These are phyloP conservation scores for Oreochromis mossambicus DNA, from an alignment of 2,797 vertebrate genomes.

Conservation along the genomic window DNA sequence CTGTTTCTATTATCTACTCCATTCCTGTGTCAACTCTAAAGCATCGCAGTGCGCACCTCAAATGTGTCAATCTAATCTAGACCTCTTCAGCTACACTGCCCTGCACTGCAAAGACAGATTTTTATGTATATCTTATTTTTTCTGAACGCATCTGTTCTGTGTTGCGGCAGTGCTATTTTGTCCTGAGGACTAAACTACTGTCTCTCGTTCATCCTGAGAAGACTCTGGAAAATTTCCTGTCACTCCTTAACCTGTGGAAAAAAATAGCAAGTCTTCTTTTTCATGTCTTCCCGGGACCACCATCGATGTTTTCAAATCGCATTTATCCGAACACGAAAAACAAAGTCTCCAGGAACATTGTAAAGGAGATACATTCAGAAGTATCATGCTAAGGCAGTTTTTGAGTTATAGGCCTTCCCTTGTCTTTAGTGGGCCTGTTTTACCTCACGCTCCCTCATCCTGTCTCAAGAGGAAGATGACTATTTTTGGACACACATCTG, in stretches of 20 bases:
- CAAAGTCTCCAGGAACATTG: not conserved
- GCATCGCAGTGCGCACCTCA: conserved; percentile 19
- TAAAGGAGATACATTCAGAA: conserved; percentile 54
- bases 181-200: conserved; percentile 51
- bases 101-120: conserved; percentile 6
- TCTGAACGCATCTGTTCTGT: not conserved
- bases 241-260: conserved; percentile 72
- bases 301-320: not conserved
- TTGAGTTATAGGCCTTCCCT: not conserved
- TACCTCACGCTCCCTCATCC: not conserved
- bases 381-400: conserved; percentile 62
- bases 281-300: not conserved
- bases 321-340: not conserved
- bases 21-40: conserved; percentile 9
- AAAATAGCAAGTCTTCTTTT: conserved; percentile 33
- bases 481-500: conserved; percentile 34
- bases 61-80: conserved; percentile 23
- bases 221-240: conserved; percentile 57
- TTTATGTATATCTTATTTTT: not conserved
- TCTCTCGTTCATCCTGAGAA: conserved; percentile 51
- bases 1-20: conserved; percentile 4
- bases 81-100: not conserved
- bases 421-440: conserved; percentile 9
- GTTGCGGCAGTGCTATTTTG: conserved; percentile 35
- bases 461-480: not conserved